Evolutionary conservation across 92 coral and sea anemone genomes (phyloP).

Genomic region (Desmophyllum pertusum): DNA sequence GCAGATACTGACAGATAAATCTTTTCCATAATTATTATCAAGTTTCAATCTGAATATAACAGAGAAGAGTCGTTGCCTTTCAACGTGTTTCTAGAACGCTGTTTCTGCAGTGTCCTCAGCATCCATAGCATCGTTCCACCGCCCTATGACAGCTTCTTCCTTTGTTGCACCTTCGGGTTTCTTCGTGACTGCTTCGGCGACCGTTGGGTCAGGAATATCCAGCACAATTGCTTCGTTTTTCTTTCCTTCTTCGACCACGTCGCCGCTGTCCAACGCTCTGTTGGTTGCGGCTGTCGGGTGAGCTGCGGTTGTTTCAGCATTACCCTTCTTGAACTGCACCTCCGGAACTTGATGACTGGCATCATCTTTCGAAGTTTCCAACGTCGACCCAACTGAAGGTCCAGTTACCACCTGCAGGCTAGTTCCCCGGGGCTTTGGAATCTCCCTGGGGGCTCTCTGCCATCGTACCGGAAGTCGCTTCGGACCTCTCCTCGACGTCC

Average conservation of each 20-base stretch:
- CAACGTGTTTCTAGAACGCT: not conserved
- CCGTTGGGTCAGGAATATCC: not conserved
- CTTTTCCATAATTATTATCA: too few relatives aligned
- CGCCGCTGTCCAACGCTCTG: not conserved
- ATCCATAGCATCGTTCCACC: not conserved
- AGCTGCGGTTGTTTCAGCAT: not conserved
- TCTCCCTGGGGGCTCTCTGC: not conserved
- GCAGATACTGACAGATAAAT: too few relatives aligned
- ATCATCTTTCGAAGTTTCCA: not conserved
- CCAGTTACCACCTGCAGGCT: not conserved
- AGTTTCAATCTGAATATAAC: not conserved
- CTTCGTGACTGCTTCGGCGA: not conserved
- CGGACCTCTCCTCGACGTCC: not conserved
- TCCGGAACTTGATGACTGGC: not conserved
- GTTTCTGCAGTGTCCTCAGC: not conserved
- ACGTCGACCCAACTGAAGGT: not conserved
- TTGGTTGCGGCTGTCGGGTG: constrained; percentile 6
- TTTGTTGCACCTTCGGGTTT: not conserved
- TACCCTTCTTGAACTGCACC: not conserved
- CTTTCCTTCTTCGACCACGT: not conserved
- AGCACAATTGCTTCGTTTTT: not conserved
- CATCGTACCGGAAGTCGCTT: not conserved
- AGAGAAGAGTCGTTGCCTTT: not conserved
- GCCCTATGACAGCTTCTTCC: not conserved
- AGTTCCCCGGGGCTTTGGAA: not conserved